These are phyloP conservation scores for Heliothis peltigera DNA, from an alignment of 2,888 invertebrate species.

Conservation along the genomic window DNA sequence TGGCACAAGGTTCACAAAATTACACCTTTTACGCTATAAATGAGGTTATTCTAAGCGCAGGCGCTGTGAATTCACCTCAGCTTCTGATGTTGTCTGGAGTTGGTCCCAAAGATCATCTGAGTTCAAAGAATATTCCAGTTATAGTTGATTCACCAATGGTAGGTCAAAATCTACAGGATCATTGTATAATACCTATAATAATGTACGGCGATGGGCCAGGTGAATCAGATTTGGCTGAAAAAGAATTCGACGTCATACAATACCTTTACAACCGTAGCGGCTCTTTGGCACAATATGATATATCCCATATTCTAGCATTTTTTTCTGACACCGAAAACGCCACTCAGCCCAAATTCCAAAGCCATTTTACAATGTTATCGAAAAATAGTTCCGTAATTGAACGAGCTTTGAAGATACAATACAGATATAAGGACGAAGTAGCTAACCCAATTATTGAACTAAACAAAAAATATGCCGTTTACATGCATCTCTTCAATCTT, in stretches of 20 bases:
- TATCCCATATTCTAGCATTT: constrained; percentile 86
- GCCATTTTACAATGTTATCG: constrained; percentile 61
- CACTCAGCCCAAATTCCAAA: constrained; percentile 74
- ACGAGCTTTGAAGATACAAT: constrained; percentile 2
- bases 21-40: constrained; percentile 64
- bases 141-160: constrained; percentile 82
- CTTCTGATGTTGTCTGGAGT: constrained; percentile 88
- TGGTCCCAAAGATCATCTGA: constrained; percentile 80
- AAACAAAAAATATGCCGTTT: constrained; percentile 70
- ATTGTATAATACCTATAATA: constrained; percentile 78
- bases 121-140: constrained; percentile 74
- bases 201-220: constrained; percentile 73
- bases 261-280: constrained; percentile 89
- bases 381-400: constrained; percentile 69
- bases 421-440: constrained; percentile 62
- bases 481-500: constrained; percentile 75
- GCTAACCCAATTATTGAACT: constrained; percentile 54
- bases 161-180: constrained; percentile 89
- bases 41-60: constrained; percentile 87
- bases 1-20: constrained; percentile 10
- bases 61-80: constrained; percentile 86
- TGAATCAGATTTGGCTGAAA: constrained; percentile 60
- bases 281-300: constrained; percentile 81
- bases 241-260: constrained; percentile 74
- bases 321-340: constrained; percentile 69